phyloP scores from a whole-genome alignment of 2,888 invertebrate species.

The Limnephilus rhombicus region DNA sequence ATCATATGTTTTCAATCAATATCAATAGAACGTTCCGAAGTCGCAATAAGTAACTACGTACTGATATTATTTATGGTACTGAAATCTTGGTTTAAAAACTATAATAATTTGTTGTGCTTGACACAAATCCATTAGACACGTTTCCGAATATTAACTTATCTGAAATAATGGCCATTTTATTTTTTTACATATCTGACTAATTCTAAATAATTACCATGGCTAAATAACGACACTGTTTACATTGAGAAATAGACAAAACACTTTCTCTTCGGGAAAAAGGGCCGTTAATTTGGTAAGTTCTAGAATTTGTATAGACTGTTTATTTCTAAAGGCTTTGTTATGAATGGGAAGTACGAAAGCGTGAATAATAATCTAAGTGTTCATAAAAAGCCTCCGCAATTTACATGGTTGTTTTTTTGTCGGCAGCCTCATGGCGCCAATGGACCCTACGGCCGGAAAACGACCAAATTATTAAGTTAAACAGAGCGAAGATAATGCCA shows the following conservation, averaged over 20 bases:
- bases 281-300: neutral
- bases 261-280: neutral
- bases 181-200: neutral
- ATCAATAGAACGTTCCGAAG: too few species aligned
- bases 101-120: neutral
- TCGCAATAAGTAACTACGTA: too few species aligned
- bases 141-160: neutral
- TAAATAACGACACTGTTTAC: neutral
- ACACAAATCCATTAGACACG: neutral
- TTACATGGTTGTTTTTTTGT: conserved; percentile 15
- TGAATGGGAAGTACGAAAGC: conserved; percentile 36
- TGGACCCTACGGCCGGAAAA: conserved; percentile 25
- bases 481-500: conserved; percentile 25
- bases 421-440: conserved; percentile 17
- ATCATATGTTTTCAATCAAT: too few species aligned
- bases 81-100: neutral
- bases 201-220: neutral
- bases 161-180: neutral
- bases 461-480: conserved; percentile 20
- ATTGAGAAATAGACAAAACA: conserved; percentile 5
- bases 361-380: conserved; percentile 9
- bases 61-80: neutral
- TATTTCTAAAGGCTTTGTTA: conserved; percentile 34
- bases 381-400: conserved; percentile 21
- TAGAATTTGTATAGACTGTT: neutral